Evolutionary conservation across 2,888 invertebrate species (phyloP).

Genomic region (Exocentrus adspersus): DNA sequence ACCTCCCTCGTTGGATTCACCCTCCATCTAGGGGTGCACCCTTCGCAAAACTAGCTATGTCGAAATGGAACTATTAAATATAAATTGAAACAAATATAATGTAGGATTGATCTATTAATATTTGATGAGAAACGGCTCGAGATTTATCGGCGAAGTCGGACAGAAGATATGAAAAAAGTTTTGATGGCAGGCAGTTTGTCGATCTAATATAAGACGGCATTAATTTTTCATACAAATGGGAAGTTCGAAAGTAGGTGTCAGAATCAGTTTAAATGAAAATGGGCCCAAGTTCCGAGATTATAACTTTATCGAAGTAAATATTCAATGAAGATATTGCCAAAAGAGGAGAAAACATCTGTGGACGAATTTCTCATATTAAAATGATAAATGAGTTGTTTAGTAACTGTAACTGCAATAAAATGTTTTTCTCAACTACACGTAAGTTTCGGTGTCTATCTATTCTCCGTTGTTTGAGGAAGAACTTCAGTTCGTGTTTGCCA

Average conservation of each 20-base stretch:
- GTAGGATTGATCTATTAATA: constrained; percentile 57
- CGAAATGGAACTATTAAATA: constrained; percentile 56
- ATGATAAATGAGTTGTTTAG: too few relatives aligned
- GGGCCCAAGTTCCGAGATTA: neutral
- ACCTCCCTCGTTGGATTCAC: neutral
- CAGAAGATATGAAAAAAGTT: constrained; percentile 25
- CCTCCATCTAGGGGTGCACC: constrained; percentile 9
- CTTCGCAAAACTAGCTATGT: constrained; percentile 20
- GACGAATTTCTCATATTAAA: neutral
- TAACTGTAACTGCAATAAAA: too few relatives aligned
- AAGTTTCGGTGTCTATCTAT: too few relatives aligned
- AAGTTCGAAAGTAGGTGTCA: neutral
- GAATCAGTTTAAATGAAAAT: neutral
- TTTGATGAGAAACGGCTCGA: constrained; percentile 45
- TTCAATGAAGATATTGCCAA: neutral
- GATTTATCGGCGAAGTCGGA: constrained; percentile 15
- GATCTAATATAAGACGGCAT: constrained; percentile 14
- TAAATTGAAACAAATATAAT: constrained; percentile 58
- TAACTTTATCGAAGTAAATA: neutral
- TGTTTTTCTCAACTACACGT: too few relatives aligned
- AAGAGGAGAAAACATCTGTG: neutral
- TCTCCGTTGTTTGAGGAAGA: too few relatives aligned
- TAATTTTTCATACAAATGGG: constrained; percentile 20
- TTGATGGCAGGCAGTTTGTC: constrained; percentile 10
- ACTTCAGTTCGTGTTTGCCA: too few relatives aligned